Conservation (phyloP, 37 sponge, comb jelly and placozoan species). For the Amphimedon queenslandica region DNA sequence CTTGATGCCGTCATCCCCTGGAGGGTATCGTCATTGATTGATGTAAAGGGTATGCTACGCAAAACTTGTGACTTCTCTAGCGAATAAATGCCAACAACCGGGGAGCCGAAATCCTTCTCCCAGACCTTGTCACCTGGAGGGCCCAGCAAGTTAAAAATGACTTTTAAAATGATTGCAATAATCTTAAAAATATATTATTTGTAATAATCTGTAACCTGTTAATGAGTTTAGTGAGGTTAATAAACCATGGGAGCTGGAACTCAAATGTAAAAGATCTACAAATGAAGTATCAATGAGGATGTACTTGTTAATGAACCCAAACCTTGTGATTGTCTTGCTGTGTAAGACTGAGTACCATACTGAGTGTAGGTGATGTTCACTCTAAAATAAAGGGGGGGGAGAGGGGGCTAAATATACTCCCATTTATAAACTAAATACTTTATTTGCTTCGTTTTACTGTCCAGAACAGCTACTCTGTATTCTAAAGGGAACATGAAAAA, state of each 20-base stretch:
- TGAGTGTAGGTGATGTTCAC: slow-evolving; percentile 73
- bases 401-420: background rate
- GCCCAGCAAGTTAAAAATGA: slow-evolving; percentile 4
- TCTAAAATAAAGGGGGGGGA: slow-evolving; percentile 14
- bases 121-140: slow-evolving; percentile 54
- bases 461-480: slow-evolving; percentile 63
- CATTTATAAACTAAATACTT: slow-evolving; percentile 16
- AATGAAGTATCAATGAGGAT: too few species aligned
- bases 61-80: slow-evolving; percentile 35
- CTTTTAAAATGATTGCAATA: too few species aligned
- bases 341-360: slow-evolving; percentile 29
- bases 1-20: slow-evolving; percentile 51
- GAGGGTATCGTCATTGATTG: slow-evolving; percentile 45
- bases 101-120: slow-evolving; percentile 51
- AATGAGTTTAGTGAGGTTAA: slow-evolving; percentile 56
- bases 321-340: slow-evolving; percentile 38
- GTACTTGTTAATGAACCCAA: too few species aligned
- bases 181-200: too few species aligned
- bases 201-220: too few species aligned
- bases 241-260: slow-evolving; percentile 67
- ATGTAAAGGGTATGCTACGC: slow-evolving; percentile 46
- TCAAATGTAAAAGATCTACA: slow-evolving; percentile 68
- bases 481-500: slow-evolving; percentile 55
- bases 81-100: slow-evolving; percentile 63
- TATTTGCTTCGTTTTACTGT: slow-evolving; percentile 33